Conservation (phyloP, 2,113 vertebrate genomes). For the Apodemus sylvaticus region DNA sequence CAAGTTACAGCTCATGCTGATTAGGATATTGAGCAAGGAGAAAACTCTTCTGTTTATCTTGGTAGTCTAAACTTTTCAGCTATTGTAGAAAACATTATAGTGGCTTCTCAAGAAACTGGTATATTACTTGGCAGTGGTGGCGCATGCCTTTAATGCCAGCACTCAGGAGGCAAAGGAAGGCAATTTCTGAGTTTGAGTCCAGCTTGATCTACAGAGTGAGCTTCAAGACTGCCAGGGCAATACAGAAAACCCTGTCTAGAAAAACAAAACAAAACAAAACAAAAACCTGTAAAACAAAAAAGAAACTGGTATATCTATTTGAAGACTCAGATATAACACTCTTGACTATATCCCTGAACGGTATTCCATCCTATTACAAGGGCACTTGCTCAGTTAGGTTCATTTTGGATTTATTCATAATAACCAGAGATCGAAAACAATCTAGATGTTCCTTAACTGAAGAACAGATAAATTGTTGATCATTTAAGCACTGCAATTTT, state of each 20-base stretch:
- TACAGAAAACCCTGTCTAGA: too few relatives aligned
- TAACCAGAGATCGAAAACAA: too few relatives aligned
- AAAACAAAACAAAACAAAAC: too few relatives aligned
- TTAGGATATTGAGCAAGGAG: neutral
- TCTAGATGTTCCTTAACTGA: neutral
- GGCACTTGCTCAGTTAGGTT: neutral
- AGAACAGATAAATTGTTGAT: neutral
- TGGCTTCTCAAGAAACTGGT: too few relatives aligned
- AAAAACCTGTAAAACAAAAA: too few relatives aligned
- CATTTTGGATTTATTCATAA: neutral
- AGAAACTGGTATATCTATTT: neutral
- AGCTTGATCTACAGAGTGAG: too few relatives aligned
- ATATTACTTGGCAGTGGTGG: too few relatives aligned
- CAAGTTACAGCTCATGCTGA: neutral
- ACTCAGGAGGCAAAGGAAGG: too few relatives aligned
- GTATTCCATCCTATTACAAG: neutral
- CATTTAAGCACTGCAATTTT: neutral
- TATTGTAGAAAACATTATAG: neutral
- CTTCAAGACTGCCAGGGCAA: too few relatives aligned
- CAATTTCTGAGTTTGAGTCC: too few relatives aligned
- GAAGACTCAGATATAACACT: neutral
- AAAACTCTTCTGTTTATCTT: neutral
- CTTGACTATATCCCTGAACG: neutral
- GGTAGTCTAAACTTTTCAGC: neutral
- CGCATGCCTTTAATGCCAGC: too few relatives aligned